Percentiles rank a stretch among this genome's conserved stretches.
These are phyloP conservation scores for Embidobia sp. DNA, from an alignment of 2,888 invertebrate genomes.

Conservation along the genomic window DNA sequence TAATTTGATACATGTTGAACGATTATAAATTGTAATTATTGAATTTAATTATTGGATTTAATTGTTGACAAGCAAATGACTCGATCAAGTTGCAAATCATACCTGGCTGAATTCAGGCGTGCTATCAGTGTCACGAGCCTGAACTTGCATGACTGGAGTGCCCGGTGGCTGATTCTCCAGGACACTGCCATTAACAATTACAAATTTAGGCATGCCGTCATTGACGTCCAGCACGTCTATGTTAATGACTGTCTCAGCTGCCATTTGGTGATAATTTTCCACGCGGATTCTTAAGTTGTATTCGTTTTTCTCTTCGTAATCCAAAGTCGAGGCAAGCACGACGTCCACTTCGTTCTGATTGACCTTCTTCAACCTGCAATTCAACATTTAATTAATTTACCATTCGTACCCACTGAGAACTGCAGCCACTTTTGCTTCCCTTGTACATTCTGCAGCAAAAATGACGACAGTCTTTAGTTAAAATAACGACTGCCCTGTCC, in stretches of 20 bases:
- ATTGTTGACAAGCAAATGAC: no score
- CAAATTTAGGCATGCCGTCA: constrained; percentile 92
- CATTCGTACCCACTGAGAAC: no score
- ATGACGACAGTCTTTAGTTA: no score
- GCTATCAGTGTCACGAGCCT: constrained; percentile 93
- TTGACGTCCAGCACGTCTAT: constrained; percentile 93
- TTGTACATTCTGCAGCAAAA: no score
- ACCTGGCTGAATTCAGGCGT: constrained; percentile 91
- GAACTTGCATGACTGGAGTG: constrained; percentile 92
- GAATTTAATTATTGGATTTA: no score
- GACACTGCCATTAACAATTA: constrained; percentile 85
- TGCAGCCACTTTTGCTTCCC: no score
- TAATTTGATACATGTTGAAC: no score
- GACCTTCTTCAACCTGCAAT: constrained; percentile 81
- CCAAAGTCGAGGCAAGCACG: constrained; percentile 88
- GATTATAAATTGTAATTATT: no score
- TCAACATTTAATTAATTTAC: neutral
- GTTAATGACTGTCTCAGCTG: constrained; percentile 89
- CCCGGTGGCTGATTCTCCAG: constrained; percentile 92
- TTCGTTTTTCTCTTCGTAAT: constrained; percentile 92
- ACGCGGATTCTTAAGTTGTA: constrained; percentile 92
- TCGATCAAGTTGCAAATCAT: no score
- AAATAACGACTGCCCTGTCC: no score
- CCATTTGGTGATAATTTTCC: constrained; percentile 90
- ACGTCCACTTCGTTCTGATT: constrained; percentile 88